Percentiles rank a stretch among this genome's conserved stretches.
Conservation (phyloP, 2,113 vertebrate genomes). For the Zosterops pallidus region DNA sequence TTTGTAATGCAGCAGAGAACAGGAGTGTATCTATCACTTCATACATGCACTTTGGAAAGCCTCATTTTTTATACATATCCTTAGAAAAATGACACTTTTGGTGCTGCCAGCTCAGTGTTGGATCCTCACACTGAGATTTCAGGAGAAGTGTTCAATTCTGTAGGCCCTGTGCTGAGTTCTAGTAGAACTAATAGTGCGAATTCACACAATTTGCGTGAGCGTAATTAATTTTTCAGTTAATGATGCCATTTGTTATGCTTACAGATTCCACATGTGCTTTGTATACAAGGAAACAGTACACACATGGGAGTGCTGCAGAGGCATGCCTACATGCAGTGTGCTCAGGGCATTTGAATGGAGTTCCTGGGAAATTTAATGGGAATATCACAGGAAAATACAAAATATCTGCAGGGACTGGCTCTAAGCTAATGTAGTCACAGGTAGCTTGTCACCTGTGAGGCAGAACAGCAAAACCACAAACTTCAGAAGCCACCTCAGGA, state of each 20-base stretch:
- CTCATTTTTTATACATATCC: background rate
- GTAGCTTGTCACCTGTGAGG: background rate
- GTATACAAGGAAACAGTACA: background rate
- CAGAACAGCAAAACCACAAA: background rate
- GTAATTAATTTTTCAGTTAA: slow-evolving; percentile 51
- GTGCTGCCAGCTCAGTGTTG: background rate
- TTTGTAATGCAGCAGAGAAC: background rate
- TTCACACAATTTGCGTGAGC: background rate
- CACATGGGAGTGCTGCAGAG: background rate
- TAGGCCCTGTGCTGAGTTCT: background rate
- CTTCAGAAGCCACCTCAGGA: background rate
- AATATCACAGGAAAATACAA: background rate
- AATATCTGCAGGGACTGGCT: background rate
- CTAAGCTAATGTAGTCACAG: background rate
- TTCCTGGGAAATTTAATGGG: background rate
- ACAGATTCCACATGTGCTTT: slow-evolving; percentile 36
- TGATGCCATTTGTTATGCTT: slow-evolving; percentile 4
- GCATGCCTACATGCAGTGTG: background rate
- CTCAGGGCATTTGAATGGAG: background rate
- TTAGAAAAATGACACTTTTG: background rate
- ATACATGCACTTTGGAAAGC: background rate
- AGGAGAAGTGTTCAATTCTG: background rate
- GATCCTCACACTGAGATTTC: background rate
- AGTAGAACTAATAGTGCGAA: slow-evolving; percentile 12
- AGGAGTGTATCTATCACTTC: background rate